Percentiles rank a stretch among this genome's conserved stretches.
Evolutionary conservation across 2,888 invertebrate genomes (phyloP).

Genomic region (Sarcophaga caerulescens): DNA sequence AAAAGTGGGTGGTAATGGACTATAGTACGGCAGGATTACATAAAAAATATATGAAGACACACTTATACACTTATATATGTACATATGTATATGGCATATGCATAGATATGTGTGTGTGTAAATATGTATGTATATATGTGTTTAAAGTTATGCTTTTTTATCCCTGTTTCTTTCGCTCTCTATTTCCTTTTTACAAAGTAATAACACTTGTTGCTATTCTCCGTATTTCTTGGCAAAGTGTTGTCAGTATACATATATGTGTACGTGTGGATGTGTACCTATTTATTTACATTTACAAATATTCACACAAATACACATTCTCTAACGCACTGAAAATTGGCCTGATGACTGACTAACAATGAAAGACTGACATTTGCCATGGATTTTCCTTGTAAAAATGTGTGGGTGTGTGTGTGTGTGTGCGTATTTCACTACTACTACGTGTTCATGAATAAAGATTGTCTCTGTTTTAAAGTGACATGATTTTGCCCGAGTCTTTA

Average conservation of each 20-base stretch:
- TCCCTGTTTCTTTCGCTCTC: not conserved
- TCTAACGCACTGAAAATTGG: not conserved
- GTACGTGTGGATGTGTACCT: not conserved
- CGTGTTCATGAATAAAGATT: conserved; percentile 18
- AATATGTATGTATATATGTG: no score
- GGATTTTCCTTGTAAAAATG: not conserved
- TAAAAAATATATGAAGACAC: not conserved
- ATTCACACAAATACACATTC: conserved; percentile 4
- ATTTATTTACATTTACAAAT: not conserved
- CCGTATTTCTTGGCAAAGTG: not conserved
- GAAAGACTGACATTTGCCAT: conserved; percentile 8
- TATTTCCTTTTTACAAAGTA: conserved; percentile 1
- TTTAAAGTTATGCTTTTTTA: no score
- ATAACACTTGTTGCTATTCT: conserved; percentile 62
- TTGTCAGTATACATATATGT: not conserved
- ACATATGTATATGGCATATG: not conserved
- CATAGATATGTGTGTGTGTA: no score
- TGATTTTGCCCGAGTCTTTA: not conserved
- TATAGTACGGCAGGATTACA: no score
- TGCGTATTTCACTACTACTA: not conserved
- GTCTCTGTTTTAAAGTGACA: not conserved
- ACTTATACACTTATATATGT: conserved; percentile 5
- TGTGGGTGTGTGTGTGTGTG: not conserved
- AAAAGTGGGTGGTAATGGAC: not conserved
- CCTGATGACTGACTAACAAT: conserved; percentile 21